A percentile compares a stretch with the other conserved stretches of the same genome.
These are phyloP conservation scores for Selenia dentaria DNA, from an alignment of 2,888 invertebrate species.

Conservation along the genomic window DNA sequence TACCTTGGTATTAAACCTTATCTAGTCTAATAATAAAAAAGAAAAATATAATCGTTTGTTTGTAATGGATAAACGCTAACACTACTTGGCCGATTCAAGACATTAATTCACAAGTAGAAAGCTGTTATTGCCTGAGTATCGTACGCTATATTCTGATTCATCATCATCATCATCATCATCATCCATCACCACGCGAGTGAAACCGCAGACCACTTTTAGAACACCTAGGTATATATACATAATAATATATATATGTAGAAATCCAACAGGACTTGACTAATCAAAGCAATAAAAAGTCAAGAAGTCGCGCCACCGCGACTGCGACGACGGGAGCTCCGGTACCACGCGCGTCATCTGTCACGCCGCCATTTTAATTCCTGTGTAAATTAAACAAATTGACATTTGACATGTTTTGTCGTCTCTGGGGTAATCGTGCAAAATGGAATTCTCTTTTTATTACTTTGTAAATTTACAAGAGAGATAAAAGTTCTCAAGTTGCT, in stretches of 20 bases:
- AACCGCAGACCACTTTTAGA: no score
- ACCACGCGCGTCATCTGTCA: conserved; percentile 72
- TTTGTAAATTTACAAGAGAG: conserved; percentile 42
- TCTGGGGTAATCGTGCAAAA: conserved; percentile 73
- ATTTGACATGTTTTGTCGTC: conserved; percentile 80
- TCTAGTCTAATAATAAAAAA: no score
- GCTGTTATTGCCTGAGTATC: no score
- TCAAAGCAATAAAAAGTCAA: conserved; percentile 28
- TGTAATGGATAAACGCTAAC: no score
- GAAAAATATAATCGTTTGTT: no score
- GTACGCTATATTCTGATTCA: no score
- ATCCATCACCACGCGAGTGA: no score
- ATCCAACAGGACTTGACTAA: conserved; percentile 41
- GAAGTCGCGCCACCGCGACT: conserved; percentile 36
- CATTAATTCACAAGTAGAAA: no score
- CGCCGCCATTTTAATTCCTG: conserved; percentile 71
- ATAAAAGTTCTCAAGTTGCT: conserved; percentile 36
- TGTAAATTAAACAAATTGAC: conserved; percentile 79
- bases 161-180: no score
- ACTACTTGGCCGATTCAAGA: no score
- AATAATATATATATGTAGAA: conserved; percentile 19
- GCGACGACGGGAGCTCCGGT: conserved; percentile 29
- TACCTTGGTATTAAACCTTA: no score
- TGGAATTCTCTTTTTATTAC: conserved; percentile 67
- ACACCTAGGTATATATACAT: no score